Base-by-base conservation (phyloP, 2,888 invertebrate species). In the Catocala nupta region DNA sequence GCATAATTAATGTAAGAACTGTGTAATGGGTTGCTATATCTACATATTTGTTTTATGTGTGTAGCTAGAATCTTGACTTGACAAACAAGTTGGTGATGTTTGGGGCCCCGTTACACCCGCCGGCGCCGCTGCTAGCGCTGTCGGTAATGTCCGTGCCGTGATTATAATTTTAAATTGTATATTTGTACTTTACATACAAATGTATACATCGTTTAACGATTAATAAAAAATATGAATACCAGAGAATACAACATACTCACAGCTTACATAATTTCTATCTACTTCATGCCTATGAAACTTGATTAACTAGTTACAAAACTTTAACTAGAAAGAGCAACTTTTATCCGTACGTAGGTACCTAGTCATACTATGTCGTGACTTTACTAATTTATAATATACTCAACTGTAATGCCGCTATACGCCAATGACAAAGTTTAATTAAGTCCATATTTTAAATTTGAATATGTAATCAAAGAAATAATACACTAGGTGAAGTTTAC, bases 91-190 rank as follows among this genome's bases (percentile, higher is more conserved):
- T 63, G 16, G 47, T 61, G 54, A 65, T 68, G 68, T 67, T 51
- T 61, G 73, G 67, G 75, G 69, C 75, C 75, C 75, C 75, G 71
- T 75, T 73, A 69, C 65, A 71, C 56, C 66, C 53, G 58, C 50
- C 43, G n/a, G 16, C 51, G 25, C 9, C 3, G 25, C 25, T 4
- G 25, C 25, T 62, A 63, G 45, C 51, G 47, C 34, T 39, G 54
- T 43, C 6, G 9, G 36, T 39, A 9, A 39, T 7, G 9, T 9
- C 36, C 36, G 36, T 9, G 36, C 54, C 57, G 36, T 53, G 39
- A 56, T 56, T 59, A 57, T 54, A 53, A 64, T 60, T 63, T 60
- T 56, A 56, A 64, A 58, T 25, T 56, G 44, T 51, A 36, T 7
- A 42, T 56, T 42, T 49, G 25, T 39, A 39, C 48, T 42, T 43